These are phyloP conservation scores for Nesidiocoris tenuis DNA, from an alignment of 2,888 invertebrate species.

Conservation along the genomic window DNA sequence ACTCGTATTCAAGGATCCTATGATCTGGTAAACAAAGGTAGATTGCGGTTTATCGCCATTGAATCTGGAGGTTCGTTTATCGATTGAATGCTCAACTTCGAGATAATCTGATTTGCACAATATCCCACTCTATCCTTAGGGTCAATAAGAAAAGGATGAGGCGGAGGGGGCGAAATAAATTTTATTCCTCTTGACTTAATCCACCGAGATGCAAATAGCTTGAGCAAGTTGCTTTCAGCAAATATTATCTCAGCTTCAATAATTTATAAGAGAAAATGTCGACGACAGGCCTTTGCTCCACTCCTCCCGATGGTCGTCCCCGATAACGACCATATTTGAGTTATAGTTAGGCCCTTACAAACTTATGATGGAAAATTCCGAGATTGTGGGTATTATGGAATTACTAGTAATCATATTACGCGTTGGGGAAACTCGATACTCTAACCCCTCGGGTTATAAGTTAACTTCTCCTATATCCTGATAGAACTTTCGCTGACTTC, in stretches of 20 bases:
- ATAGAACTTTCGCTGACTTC: neutral
- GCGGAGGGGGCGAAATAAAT: neutral
- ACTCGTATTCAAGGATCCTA: no score
- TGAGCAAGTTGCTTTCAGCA: conserved; percentile 5
- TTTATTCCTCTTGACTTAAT: conserved; percentile 2
- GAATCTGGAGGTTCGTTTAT: no score
- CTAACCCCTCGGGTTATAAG: neutral
- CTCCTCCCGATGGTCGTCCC: neutral
- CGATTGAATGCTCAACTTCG: no score
- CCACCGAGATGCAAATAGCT: neutral
- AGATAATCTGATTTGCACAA: neutral
- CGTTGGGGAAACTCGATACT: conserved; percentile 14
- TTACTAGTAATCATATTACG: conserved; percentile 25
- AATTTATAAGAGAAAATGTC: conserved; percentile 4
- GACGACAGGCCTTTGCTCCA: neutral
- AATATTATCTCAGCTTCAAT: conserved; percentile 2
- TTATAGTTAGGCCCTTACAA: conserved; percentile 12
- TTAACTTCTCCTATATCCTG: neutral
- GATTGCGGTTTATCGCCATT: no score
- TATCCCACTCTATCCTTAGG: neutral
- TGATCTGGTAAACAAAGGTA: no score
- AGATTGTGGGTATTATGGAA: conserved; percentile 13
- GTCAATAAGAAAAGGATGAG: neutral
- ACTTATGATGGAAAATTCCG: conserved; percentile 33
- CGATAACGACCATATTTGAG: conserved; percentile 23